These are phyloP conservation scores for Etheostoma spectabile DNA, from an alignment of 2,113 vertebrate species.

Conservation along the genomic window DNA sequence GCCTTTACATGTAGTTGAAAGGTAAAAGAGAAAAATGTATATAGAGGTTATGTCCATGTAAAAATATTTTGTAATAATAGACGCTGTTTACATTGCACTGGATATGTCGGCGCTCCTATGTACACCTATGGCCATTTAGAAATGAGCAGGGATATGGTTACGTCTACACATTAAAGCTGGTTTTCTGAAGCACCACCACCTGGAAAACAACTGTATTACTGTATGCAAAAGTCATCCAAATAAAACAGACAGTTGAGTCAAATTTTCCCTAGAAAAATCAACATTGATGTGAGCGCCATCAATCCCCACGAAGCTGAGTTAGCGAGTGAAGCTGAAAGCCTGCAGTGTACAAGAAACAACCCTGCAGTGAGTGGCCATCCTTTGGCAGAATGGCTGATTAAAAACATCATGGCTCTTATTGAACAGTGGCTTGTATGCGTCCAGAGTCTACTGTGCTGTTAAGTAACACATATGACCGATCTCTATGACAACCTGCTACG, in stretches of 20 bases:
- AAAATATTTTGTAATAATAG: constrained; percentile 68
- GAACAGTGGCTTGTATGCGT: constrained; percentile 40
- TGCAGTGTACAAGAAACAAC: constrained; percentile 25
- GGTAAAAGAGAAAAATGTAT: constrained; percentile 61
- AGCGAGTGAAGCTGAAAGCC: constrained; percentile 40
- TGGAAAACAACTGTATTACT: constrained; percentile 61
- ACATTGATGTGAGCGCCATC: constrained; percentile 1
- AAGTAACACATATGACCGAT: constrained; percentile 60
- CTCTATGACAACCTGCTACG: constrained; percentile 67
- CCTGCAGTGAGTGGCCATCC: constrained; percentile 22
- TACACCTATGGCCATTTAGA: constrained; percentile 70
- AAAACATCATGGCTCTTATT: constrained; percentile 46
- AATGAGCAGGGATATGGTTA: constrained; percentile 48
- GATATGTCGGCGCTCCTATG: constrained; percentile 68
- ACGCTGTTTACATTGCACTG: constrained; percentile 58
- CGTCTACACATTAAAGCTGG: constrained; percentile 66
- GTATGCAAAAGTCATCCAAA: constrained; percentile 47
- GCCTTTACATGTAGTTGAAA: constrained; percentile 82
- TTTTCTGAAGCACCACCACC: constrained; percentile 62
- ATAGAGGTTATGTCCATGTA: constrained; percentile 65
- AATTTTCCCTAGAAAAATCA: constrained; percentile 33
- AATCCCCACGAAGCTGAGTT: constrained; percentile 5
- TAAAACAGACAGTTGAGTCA: constrained; percentile 14
- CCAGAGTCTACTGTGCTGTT: constrained; percentile 47
- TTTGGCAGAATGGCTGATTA: constrained; percentile 30